phyloP scores from a whole-genome alignment of 2,888 invertebrate species.

The Lasioglossum malachurum region DNA sequence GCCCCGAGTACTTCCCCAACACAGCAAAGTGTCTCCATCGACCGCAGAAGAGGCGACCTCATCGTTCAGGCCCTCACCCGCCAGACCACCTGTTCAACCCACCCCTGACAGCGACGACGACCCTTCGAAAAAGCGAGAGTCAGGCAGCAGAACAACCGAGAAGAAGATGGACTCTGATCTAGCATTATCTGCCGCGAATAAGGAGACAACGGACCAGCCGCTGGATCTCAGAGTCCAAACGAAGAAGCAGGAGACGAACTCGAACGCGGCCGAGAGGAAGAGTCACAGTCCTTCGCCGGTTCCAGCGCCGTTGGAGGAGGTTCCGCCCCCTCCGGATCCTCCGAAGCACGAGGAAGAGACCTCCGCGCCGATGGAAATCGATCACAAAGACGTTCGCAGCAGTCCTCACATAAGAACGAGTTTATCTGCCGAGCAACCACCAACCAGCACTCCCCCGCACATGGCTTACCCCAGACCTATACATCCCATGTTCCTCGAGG shows the following conservation, averaged over 20 bases:
- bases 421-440: constrained; percentile 66
- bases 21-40: constrained; percentile 88
- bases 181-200: constrained; percentile 38
- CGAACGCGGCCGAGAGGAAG: constrained; percentile 43
- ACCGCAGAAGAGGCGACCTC: constrained; percentile 89
- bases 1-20: constrained; percentile 84
- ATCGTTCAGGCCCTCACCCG: constrained; percentile 89
- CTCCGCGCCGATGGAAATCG: constrained; percentile 50
- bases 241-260: constrained; percentile 68
- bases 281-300: constrained; percentile 63
- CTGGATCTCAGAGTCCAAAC: constrained; percentile 80
- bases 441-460: constrained; percentile 84
- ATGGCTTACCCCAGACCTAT: constrained; percentile 94
- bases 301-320: constrained; percentile 53
- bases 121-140: constrained; percentile 59
- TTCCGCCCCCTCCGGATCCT: constrained; percentile 40
- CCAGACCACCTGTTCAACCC: constrained; percentile 86
- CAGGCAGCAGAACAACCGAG: constrained; percentile 71
- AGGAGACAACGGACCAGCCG: constrained; percentile 78
- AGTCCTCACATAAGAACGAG: constrained; percentile 67
- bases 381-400: constrained; percentile 60
- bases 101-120: constrained; percentile 79
- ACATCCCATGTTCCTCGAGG: constrained; percentile 89
- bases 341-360: constrained; percentile 61
- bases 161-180: constrained; percentile 63